A percentile compares a stretch with the other conserved stretches of the same genome.
Evolutionary conservation across 2,113 vertebrate species (phyloP).

Genomic region (Pitta sordida): DNA sequence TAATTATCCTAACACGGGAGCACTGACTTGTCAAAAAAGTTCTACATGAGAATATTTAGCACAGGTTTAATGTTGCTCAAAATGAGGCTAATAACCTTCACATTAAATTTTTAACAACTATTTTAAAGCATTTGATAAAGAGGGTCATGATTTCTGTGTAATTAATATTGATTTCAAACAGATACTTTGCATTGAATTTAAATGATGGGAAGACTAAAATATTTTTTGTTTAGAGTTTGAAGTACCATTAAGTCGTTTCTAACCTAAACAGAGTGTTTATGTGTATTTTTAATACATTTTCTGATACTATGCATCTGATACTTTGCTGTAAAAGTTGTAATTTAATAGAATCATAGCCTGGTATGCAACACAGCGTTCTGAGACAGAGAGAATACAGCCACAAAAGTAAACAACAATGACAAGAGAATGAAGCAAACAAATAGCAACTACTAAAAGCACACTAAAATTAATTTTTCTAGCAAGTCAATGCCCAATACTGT

Average conservation of each 20-base stretch:
- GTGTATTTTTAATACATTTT: background rate
- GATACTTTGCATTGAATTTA: constrained; percentile 19
- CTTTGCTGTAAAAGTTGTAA: background rate
- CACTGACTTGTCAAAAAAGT: constrained; percentile 46
- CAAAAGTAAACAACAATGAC: background rate
- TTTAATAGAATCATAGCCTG: background rate
- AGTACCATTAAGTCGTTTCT: background rate
- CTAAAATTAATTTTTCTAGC: background rate
- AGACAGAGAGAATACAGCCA: background rate
- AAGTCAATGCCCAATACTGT: background rate
- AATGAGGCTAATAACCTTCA: constrained; percentile 47
- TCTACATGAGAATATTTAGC: constrained; percentile 28
- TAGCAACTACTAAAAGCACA: background rate
- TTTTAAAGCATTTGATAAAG: constrained; percentile 58
- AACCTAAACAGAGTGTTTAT: background rate
- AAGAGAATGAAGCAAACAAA: background rate
- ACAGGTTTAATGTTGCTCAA: constrained; percentile 32
- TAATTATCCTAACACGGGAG: constrained; percentile 43
- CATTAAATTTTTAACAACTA: constrained; percentile 63
- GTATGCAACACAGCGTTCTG: background rate
- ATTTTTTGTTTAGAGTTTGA: background rate
- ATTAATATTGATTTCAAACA: constrained; percentile 53
- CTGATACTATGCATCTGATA: background rate
- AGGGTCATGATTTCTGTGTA: constrained; percentile 23
- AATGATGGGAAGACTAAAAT: background rate